Evolutionary conservation across 1,140 invertebrate species (phyloP).

Genomic region (Octopus sinensis): DNA sequence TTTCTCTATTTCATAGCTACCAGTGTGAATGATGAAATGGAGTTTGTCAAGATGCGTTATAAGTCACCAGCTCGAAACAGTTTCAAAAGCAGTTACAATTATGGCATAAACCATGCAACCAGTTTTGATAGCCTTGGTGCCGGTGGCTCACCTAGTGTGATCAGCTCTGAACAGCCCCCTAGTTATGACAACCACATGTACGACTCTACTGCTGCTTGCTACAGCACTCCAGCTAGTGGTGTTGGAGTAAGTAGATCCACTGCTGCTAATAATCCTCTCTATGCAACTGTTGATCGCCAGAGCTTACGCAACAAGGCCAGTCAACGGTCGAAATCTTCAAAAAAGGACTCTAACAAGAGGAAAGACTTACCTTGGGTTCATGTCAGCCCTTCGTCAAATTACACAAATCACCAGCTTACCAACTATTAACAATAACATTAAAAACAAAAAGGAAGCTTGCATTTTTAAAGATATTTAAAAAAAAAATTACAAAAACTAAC

Average conservation of each 20-base stretch:
- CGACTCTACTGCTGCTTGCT: slow-evolving; percentile 26
- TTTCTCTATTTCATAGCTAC: slow-evolving; percentile 39
- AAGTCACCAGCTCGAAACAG: slow-evolving; percentile 35
- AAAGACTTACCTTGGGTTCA: slow-evolving; percentile 52
- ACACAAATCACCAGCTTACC: not conserved
- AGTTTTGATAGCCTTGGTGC: slow-evolving; percentile 23
- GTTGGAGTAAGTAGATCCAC: slow-evolving; percentile 18
- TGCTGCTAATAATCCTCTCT: slow-evolving; percentile 24
- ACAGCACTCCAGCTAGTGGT: slow-evolving; percentile 3
- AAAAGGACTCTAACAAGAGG: slow-evolving; percentile 23
- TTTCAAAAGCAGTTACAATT: slow-evolving; percentile 29
- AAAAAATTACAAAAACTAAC: no score
- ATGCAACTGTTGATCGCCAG: slow-evolving; percentile 39
- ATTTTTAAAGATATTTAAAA: no score
- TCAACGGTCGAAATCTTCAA: slow-evolving; percentile 25
- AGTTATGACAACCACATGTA: slow-evolving; percentile 50
- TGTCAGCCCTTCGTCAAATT: slow-evolving; percentile 40
- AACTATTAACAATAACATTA: no score
- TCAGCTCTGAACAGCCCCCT: slow-evolving; percentile 42
- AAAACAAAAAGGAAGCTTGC: no score
- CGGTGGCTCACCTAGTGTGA: slow-evolving; percentile 7
- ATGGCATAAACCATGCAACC: slow-evolving; percentile 17
- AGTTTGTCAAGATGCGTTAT: slow-evolving; percentile 56
- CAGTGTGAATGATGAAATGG: slow-evolving; percentile 53
- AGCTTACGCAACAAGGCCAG: slow-evolving; percentile 48